These are phyloP conservation scores for Alloplasta piceator DNA, from an alignment of 2,888 invertebrate genomes.

Conservation along the genomic window DNA sequence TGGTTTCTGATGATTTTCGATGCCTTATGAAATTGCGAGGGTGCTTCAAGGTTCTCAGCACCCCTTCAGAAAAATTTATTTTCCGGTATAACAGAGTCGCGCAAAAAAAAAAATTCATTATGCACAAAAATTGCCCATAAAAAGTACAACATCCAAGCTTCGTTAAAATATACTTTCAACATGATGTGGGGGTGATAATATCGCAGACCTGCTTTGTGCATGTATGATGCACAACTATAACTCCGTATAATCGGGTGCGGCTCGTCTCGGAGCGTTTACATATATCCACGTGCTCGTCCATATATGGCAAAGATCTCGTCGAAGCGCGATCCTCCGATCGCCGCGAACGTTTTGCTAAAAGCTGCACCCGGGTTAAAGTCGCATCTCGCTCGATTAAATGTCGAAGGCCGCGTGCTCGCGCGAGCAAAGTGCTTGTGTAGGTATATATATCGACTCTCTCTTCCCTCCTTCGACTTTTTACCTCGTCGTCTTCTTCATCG, in stretches of 20 bases:
- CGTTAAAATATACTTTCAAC: too few relatives aligned
- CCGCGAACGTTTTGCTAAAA: constrained; percentile 44
- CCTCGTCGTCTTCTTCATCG: constrained; percentile 33
- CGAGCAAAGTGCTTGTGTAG: constrained; percentile 34
- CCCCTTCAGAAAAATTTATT: too few relatives aligned
- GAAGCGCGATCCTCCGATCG: constrained; percentile 29
- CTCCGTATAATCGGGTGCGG: constrained; percentile 38
- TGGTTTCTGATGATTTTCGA: too few relatives aligned
- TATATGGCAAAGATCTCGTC: constrained; percentile 44
- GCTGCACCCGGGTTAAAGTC: constrained; percentile 54
- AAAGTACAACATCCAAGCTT: too few relatives aligned
- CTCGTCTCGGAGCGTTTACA: constrained; percentile 21
- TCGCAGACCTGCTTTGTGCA: too few relatives aligned
- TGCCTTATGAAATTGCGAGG: too few relatives aligned
- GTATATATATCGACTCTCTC: constrained; percentile 9
- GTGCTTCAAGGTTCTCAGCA: too few relatives aligned
- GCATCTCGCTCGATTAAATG: constrained; percentile 66
- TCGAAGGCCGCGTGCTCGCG: constrained; percentile 66
- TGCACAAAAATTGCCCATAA: too few relatives aligned
- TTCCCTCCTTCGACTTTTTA: constrained; percentile 25
- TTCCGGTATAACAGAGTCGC: too few relatives aligned
- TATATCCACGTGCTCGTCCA: constrained; percentile 56
- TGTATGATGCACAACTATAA: too few relatives aligned
- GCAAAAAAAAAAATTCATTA: too few relatives aligned
- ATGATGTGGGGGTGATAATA: too few relatives aligned